Evolutionary conservation across 2,888 invertebrate genomes (phyloP).

Genomic region (Helleia helle): DNA sequence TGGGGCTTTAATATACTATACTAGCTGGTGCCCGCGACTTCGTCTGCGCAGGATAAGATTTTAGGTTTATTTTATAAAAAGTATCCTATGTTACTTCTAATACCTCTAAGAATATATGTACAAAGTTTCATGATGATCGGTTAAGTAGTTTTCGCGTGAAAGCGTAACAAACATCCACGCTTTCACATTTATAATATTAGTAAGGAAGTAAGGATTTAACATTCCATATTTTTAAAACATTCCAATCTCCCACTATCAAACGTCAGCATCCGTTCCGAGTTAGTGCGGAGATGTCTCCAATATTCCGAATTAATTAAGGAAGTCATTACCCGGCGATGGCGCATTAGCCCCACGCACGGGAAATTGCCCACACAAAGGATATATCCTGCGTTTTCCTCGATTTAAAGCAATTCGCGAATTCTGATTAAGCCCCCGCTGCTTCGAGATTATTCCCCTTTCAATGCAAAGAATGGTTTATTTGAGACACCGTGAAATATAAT

Average conservation of each 20-base stretch:
- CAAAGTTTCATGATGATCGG: too few species aligned
- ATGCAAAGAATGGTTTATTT: constrained; percentile 71
- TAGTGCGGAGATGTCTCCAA: constrained; percentile 24
- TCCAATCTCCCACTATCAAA: background rate
- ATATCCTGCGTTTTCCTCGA: constrained; percentile 73
- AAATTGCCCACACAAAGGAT: constrained; percentile 70
- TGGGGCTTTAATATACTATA: too few species aligned
- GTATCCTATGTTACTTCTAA: too few species aligned
- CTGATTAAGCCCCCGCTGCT: constrained; percentile 72
- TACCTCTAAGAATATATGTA: too few species aligned
- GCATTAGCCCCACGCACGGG: constrained; percentile 67
- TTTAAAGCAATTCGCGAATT: constrained; percentile 74
- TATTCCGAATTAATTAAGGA: constrained; percentile 72
- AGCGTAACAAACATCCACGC: too few species aligned
- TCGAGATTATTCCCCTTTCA: constrained; percentile 72
- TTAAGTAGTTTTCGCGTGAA: too few species aligned
- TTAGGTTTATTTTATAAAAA: too few species aligned
- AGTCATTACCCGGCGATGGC: constrained; percentile 71
- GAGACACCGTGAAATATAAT: constrained; percentile 68
- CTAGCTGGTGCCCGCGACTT: too few species aligned
- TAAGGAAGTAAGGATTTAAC: too few species aligned
- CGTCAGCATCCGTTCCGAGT: background rate
- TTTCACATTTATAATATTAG: too few species aligned
- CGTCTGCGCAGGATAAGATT: too few species aligned
- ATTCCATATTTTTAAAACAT: too few species aligned